phyloP scores from a whole-genome alignment of 92 coral and sea anemone genomes.

The Porites lobata region DNA sequence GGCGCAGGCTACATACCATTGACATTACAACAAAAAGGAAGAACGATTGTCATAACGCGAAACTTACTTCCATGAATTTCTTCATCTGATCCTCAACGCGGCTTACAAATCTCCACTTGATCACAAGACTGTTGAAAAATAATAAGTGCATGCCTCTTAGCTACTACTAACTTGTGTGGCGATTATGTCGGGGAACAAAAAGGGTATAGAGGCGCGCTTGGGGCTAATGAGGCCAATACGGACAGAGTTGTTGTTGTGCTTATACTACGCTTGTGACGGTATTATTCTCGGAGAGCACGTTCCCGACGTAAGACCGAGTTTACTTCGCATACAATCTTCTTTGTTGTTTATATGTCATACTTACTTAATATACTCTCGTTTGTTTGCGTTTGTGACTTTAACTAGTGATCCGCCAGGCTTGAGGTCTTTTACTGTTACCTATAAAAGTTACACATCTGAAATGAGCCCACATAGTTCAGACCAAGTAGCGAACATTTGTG shows the following conservation, averaged over 20 bases:
- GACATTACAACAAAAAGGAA: no score
- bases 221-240: no score
- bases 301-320: no score
- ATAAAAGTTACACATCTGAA: neutral
- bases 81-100: slow-evolving; percentile 99
- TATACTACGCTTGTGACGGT: no score
- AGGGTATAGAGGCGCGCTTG: no score
- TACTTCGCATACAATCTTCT: neutral
- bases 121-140: slow-evolving; percentile 75
- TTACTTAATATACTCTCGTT: slow-evolving; percentile 95
- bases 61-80: slow-evolving; percentile 91
- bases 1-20: no score
- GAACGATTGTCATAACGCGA: neutral
- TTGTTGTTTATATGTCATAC: slow-evolving; percentile 24
- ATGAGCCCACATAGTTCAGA: neutral
- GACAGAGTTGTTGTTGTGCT: no score
- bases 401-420: slow-evolving; percentile 91
- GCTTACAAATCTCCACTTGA: slow-evolving; percentile 98
- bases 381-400: slow-evolving; percentile 89
- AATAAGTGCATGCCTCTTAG: neutral
- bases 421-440: slow-evolving; percentile 76
- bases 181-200: neutral
- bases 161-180: neutral
- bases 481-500: neutral
- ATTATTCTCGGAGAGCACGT: no score